Base-by-base conservation (phyloP, 2,888 invertebrate genomes). In the Macaria notata region DNA sequence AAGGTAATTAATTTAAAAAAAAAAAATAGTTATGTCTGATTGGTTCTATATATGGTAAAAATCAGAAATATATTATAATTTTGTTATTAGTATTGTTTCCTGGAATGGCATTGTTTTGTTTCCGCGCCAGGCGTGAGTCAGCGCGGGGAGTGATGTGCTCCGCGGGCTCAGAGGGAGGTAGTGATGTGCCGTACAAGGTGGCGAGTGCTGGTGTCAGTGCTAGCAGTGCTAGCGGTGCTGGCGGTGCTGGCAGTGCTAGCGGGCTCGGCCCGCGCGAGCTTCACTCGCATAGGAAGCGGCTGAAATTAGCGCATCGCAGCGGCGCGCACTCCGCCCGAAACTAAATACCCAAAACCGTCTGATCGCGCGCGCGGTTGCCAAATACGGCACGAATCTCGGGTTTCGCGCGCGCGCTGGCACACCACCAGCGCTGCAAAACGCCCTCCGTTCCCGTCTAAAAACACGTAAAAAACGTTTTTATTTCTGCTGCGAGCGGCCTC, bases 391-490 rank as follows among this genome's bases (percentile, higher is more conserved):
- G 83, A 86, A 88, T 89, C 90, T 90, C 90, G 83, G 81, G 84
- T 91, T 90, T 85, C 90, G 81, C 84, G 84, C 78, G 42, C 64
- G 70, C 75, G 69, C 82, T 79, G 79, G 83, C 84, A 83, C 79
- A 69, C 69, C 76, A 78, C 86, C 80, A 75, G 64, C 57, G 77
- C 80, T 80, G 83, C 81, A 78, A 81, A 83, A 81, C 80, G 78
- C 77, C 76, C 79, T 78, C 86, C 81, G 83, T 84, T 85, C 86
- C 83, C 81, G 86, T 81, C 87, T 87, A 85, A 85, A 88, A 89
- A 88, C 87, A 86, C 86, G 87, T 89, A 90, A 89, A 88, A 88
- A 86, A 84, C 84, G 77, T 79, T 87, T 88, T 89, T 90, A 90
- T 90, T 91, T 91, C 83, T 81, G 88, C 84, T 82, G 83, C 82